phyloP scores from a whole-genome alignment of 2,888 invertebrate genomes.

The Actias luna region DNA sequence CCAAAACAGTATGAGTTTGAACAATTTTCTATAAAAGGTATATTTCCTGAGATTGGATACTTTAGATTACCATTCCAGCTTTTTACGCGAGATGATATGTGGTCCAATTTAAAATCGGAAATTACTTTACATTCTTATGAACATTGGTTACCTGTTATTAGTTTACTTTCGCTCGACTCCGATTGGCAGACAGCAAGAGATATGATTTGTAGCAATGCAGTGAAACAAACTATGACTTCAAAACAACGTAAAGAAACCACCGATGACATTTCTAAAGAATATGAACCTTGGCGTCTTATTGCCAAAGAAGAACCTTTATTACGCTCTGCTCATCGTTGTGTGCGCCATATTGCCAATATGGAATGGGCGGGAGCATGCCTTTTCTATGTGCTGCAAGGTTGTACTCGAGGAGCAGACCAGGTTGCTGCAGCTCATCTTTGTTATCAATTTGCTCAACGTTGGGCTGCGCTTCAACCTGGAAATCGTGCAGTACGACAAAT shows the following conservation, averaged over 20 bases:
- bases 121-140: constrained; percentile 76
- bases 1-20: constrained; percentile 78
- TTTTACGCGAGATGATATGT: constrained; percentile 75
- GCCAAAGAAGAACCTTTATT: constrained; percentile 70
- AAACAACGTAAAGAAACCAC: constrained; percentile 53
- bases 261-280: constrained; percentile 51
- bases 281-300: constrained; percentile 67
- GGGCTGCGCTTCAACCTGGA: constrained; percentile 73
- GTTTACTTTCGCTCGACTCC: constrained; percentile 63
- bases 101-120: constrained; percentile 77
- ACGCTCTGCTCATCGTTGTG: constrained; percentile 73
- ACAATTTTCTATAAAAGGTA: constrained; percentile 73
- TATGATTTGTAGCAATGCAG: constrained; percentile 78
- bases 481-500: constrained; percentile 75
- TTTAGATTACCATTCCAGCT: constrained; percentile 75
- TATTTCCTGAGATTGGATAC: constrained; percentile 77
- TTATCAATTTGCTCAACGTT: constrained; percentile 76
- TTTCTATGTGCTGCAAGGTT: constrained; percentile 76
- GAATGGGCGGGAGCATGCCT: constrained; percentile 80
- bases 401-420: constrained; percentile 77
- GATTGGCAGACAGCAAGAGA: constrained; percentile 73
- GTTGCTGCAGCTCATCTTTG: constrained; percentile 77
- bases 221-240: constrained; percentile 78
- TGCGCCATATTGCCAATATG: constrained; percentile 74
- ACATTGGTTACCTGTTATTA: constrained; percentile 69